phyloP scores from a whole-genome alignment of 2,113 vertebrate genomes.

The Origma solitaria region DNA sequence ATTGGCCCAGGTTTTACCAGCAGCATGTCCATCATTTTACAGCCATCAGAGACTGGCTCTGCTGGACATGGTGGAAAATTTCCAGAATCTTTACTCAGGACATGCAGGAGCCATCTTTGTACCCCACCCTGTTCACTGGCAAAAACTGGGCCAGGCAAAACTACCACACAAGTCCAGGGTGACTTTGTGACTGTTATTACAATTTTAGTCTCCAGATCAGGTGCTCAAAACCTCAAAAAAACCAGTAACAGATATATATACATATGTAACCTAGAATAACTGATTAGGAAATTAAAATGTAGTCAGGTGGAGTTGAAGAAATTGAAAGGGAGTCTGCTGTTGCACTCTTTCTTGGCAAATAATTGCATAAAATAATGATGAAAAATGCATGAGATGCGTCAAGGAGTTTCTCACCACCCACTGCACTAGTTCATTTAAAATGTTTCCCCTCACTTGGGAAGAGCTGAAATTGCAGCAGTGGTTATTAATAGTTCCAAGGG shows the following conservation, averaged over 20 bases:
- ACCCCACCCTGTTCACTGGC: no score
- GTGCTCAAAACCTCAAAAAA: neutral
- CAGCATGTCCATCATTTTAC: no score
- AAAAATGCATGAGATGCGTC: neutral
- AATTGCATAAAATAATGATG: neutral
- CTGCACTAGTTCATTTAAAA: conserved; percentile 21
- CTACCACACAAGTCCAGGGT: neutral
- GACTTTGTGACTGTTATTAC: neutral
- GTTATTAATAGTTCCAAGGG: neutral
- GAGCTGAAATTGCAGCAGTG: conserved; percentile 10
- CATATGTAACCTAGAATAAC: neutral
- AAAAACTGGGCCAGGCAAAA: no score
- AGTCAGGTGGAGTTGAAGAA: neutral
- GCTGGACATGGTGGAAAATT: no score
- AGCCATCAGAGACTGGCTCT: no score
- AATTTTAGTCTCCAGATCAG: neutral
- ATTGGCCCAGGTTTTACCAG: no score
- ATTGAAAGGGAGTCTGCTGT: neutral
- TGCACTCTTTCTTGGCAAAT: neutral
- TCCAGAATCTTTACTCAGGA: no score
- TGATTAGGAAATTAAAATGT: neutral
- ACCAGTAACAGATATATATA: neutral
- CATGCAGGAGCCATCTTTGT: no score
- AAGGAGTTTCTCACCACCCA: neutral
- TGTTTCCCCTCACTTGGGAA: conserved; percentile 1